Base-by-base conservation (phyloP, 2,797 vertebrate species). In the Corythornis leucogaster region DNA sequence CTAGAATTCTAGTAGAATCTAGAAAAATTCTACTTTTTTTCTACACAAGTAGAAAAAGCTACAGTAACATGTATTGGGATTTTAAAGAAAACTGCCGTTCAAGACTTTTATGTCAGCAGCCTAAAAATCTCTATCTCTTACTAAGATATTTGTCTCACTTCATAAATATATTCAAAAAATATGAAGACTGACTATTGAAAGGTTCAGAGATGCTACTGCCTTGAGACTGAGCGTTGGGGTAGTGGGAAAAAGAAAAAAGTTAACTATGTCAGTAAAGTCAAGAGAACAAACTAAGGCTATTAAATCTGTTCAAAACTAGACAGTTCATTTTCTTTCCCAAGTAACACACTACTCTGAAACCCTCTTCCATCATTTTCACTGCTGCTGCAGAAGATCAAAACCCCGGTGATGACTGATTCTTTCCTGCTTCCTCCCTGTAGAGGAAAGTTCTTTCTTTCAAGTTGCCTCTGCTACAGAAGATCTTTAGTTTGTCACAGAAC, bases 171-270 rank as follows among this genome's bases (percentile, higher is more conserved):
- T 58, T 50, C 5, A 64, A n/a, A 81, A 92, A 85, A 69, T 57
- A 53, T 7, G 48, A 92, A 88, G 43, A 76, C 21, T 84, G 70
- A 83, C 19, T 54, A n/a, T 33, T 78, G 68, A 95, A 93, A 76
- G 30, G 25, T 64, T 94, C 58, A 92, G 64, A 75, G 22, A 58
- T 30, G 24, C 20, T 46, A 59, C 30, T 33, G 86, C 40, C 59
- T 84, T 5, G 6, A 70, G 58, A 35, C 21, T 15, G 31, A 70
- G 9, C 2, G 4, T 1, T 70, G 25, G 8, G 10, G 16, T 58
- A 45, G 46, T 24, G 20, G 11, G 26, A 18, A 19, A 85, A 90
- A 79, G 15, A 75, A 68, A 67, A 35, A 24, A 22, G 33, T 76
- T 55, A 28, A 51, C 31, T 66, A 46, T 64, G 42, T 74, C 46